Base-by-base conservation (phyloP, 2,888 invertebrate species). In the Coelopa pilipes region DNA sequence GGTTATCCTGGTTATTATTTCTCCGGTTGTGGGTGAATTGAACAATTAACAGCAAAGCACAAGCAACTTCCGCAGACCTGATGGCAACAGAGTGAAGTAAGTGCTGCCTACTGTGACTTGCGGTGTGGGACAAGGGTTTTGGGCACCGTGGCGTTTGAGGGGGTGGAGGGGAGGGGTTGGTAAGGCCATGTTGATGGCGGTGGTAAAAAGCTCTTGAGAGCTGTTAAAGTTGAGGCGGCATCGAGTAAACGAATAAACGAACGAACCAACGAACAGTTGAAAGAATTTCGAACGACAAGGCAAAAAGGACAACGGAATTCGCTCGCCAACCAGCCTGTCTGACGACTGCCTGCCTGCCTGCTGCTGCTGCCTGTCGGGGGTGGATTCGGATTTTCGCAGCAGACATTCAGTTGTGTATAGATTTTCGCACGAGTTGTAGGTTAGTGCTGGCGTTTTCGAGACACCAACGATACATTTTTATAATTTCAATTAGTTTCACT, bases 401-500 rank as follows among this genome's bases (percentile, higher is more conserved):
- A 21, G 63, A 55, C 21, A 55, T 59, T 74, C 74, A 74, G 70
- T 70, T 70, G 66, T 74, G 70, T 74, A 74, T 66, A 70, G 74
- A 74, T 74, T 74, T 74, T 74, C 66, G 70, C 70, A 66, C 65
- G 66, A 70, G 65, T 70, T 57, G 60, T 74, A 70, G 74, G 60
- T 73, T 67, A 70, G 59, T 55, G 71, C 55, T 53, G 57, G 10
- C 63, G 65, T 53, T 49, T 71, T 71, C 45, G 13, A 62, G 50
- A 63, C 63, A 17, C 71, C 45, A 53, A 55, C 19, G 21, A 65
- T 65, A 53, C 9, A 65, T 46, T 71, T 53, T 53, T 53, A 15
- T 53, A 53, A 15, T 53, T 53, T 53, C 53, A 15, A 53, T 53
- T n/a, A 13, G 13, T 53, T 53, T 53, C 53, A 9, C 3, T 53